These are phyloP conservation scores for Rutilus rutilus DNA, from an alignment of 2,113 vertebrate species.

Conservation along the genomic window DNA sequence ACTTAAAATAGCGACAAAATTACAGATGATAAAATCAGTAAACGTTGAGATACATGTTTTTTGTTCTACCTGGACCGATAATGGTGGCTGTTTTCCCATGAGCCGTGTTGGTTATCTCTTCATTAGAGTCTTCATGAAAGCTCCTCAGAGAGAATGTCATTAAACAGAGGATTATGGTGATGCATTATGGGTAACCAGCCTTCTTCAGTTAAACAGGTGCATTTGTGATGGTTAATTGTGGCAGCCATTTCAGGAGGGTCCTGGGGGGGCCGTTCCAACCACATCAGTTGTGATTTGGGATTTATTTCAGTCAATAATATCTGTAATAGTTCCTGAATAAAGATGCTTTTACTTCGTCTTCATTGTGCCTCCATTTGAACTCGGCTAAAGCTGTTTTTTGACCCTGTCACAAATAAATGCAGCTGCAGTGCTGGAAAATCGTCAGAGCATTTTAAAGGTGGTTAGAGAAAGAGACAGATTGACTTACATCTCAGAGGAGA, in stretches of 20 bases:
- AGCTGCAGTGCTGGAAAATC: neutral
- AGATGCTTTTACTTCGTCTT: constrained; percentile 18
- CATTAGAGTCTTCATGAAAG: constrained; percentile 18
- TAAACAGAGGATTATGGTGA: constrained; percentile 21
- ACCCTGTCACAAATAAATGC: constrained; percentile 4
- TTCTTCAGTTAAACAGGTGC: constrained; percentile 28
- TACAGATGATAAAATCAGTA: constrained; percentile 8
- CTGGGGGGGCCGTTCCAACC: constrained; percentile 22
- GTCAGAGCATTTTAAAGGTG: constrained; percentile 22
- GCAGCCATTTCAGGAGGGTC: neutral
- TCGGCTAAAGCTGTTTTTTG: constrained; percentile 23
- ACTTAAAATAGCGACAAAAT: constrained; percentile 32
- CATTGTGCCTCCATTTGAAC: constrained; percentile 11
- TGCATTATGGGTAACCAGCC: constrained; percentile 27
- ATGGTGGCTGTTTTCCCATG: constrained; percentile 84
- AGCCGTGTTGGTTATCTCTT: constrained; percentile 61
- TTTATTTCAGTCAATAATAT: constrained; percentile 34
- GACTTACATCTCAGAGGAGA: constrained; percentile 22
- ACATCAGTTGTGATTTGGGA: constrained; percentile 28
- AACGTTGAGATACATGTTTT: constrained; percentile 15
- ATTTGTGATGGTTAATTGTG: constrained; percentile 39
- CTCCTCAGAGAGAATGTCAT: constrained; percentile 16
- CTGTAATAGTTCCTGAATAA: constrained; percentile 28
- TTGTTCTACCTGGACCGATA: constrained; percentile 63
- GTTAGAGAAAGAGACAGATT: constrained; percentile 19